phyloP scores from a whole-genome alignment of 1,140 invertebrate species.

The Diploscapter pachys region DNA sequence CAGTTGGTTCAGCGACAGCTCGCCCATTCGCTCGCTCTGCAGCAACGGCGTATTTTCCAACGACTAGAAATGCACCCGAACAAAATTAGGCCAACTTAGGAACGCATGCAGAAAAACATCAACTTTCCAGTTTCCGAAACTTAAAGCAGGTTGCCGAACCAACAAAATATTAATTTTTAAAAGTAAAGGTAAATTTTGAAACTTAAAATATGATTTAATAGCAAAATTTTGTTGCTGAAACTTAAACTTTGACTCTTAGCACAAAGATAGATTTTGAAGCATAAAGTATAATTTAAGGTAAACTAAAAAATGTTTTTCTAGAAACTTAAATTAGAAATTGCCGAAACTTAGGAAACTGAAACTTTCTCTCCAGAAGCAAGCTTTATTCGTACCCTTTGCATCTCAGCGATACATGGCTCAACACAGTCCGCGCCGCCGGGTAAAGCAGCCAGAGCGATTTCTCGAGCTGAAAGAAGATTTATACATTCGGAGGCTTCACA shows the following conservation, averaged over 20 bases:
- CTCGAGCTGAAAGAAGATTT: background rate
- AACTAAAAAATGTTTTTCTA: background rate
- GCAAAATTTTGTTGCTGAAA: background rate
- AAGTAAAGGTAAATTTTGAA: background rate
- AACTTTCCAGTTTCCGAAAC: background rate
- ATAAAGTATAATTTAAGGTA: background rate
- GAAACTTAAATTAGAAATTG: background rate
- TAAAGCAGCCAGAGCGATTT: slow-evolving; percentile 3
- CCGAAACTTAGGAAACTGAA: background rate
- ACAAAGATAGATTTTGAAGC: background rate
- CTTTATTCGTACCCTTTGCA: slow-evolving; percentile 22
- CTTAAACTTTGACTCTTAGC: background rate
- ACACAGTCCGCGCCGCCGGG: slow-evolving; percentile 25
- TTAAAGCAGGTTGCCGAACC: background rate
- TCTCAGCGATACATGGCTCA: slow-evolving; percentile 27
- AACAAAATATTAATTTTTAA: background rate
- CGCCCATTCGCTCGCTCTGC: slow-evolving; percentile 34
- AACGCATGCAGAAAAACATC: background rate
- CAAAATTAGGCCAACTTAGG: slow-evolving; percentile 11
- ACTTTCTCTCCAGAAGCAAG: background rate
- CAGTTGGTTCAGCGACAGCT: slow-evolving; percentile 27
- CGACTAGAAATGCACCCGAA: slow-evolving; percentile 24
- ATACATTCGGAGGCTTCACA: too few relatives aligned
- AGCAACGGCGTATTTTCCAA: slow-evolving; percentile 38
- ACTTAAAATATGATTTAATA: background rate